phyloP scores from a whole-genome alignment of 2,113 vertebrate species.

The Ailuropoda melanoleuca region DNA sequence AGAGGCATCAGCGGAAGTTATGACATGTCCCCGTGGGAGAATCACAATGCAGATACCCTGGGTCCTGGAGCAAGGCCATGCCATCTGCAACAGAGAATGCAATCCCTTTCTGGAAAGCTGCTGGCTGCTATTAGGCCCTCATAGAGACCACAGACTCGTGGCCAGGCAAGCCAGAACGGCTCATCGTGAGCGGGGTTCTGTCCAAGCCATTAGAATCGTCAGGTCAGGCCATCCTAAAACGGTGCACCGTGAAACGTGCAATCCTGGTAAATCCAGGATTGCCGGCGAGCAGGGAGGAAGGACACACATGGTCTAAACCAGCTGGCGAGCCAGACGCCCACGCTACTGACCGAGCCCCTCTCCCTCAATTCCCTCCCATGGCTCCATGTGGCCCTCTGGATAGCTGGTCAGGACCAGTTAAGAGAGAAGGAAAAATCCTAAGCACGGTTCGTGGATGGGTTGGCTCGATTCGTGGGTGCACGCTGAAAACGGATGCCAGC shows the following conservation, averaged over 20 bases:
- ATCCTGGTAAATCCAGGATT: neutral
- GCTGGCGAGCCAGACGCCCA: neutral
- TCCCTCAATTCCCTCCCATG: neutral
- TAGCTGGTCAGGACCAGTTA: neutral
- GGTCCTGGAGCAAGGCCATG: neutral
- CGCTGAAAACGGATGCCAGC: neutral
- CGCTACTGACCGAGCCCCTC: fast-evolving
- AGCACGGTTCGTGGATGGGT: neutral
- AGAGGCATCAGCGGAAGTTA: neutral
- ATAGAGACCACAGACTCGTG: neutral
- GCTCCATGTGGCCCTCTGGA: neutral
- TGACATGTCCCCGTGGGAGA: neutral
- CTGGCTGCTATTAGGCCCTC: neutral
- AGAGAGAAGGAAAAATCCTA: neutral
- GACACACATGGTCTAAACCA: neutral
- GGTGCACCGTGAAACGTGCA: neutral
- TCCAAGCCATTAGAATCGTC: neutral
- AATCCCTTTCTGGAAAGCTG: neutral
- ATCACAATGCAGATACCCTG: neutral
- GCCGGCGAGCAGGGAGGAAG: neutral
- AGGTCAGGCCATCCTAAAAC: neutral
- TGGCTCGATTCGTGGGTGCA: neutral
- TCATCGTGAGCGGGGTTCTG: neutral
- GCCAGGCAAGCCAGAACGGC: neutral
- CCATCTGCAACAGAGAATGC: neutral